phyloP scores from a whole-genome alignment of 2,113 vertebrate genomes.

The Petrocephalus zakoni region DNA sequence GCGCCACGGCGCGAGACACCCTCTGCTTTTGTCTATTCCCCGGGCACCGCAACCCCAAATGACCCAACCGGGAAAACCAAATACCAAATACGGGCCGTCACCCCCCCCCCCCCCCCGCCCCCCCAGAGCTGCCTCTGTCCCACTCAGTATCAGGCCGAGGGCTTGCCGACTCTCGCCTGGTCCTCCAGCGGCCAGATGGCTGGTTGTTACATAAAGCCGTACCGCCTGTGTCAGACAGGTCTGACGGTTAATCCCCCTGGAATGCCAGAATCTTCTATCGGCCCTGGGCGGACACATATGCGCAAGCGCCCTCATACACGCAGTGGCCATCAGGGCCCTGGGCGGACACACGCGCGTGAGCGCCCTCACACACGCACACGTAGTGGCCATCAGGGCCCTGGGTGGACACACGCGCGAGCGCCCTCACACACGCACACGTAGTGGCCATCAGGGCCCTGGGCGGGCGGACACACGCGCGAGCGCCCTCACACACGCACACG shows the following conservation, averaged over 20 bases:
- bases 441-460: no score
- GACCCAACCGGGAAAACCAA: background rate
- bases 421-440: no score
- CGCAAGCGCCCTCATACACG: background rate
- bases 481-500: background rate
- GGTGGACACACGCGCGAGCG: no score
- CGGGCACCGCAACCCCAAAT: background rate
- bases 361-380: no score
- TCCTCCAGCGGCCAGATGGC: constrained; percentile 47
- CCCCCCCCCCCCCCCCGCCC: background rate
- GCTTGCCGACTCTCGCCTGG: constrained; percentile 41
- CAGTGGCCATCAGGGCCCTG: no score
- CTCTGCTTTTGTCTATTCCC: background rate
- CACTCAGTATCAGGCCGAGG: constrained; percentile 21
- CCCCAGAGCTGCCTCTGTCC: background rate
- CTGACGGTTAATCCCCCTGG: constrained; percentile 40
- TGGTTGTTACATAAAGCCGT: constrained; percentile 44
- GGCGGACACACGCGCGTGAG: no score
- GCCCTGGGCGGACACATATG: background rate
- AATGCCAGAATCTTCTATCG: constrained; percentile 27
- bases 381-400: no score
- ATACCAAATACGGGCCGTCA: background rate
- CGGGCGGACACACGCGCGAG: no score
- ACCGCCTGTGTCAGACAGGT: constrained; percentile 22
- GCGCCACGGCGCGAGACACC: background rate